Evolutionary conservation across 2,797 vertebrate species (phyloP), one percentile per base, ranked within the genome.

Genomic region (Diglossa cyanea): DNA sequence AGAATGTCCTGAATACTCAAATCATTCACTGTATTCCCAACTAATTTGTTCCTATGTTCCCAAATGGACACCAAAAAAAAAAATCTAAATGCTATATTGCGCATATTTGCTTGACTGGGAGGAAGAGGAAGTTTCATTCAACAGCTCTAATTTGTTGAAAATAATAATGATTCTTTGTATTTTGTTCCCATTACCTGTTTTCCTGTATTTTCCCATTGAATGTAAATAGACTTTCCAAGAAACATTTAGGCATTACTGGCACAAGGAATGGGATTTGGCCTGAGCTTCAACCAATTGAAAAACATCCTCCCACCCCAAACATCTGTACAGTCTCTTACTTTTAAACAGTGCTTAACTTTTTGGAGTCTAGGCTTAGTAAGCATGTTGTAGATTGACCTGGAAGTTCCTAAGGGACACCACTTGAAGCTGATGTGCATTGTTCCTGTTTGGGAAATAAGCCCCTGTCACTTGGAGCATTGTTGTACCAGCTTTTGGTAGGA

Each of bases 401-500:
- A 86, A 55, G 24, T 47, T 88, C 28, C 20, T 37, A n/a, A 71
- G 44, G 37, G 5, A 17, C 51, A 2, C 7, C 42, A n/a, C 28
- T 28, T 15, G 23, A 35, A 87, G 26, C 39, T 88, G 44, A 71
- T 44, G 26, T 37, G 11, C 7, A 1, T 44, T 20, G 58, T 60
- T 90, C 28, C 33, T 60, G 6, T 86, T 82, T 88, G 72, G 55
- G 51, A 55, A 35, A 62, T 25, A 45, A 65, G 8, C 11, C 18
- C 10, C 25, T 48, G 24, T 37, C 50, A 39, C 13, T 4, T 40
- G 67, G 15, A 50, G 6, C 39, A 58, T 90, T 0, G 0, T 26
- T 61, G 17, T 74, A 55, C 40, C 35, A 65, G 20, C 23, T 6
- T 82, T 83, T 58, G 55, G 37, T 10, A 31, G 60, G 23, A 65